A percentile compares a stretch with the other conserved stretches of the same genome.
phyloP scores from a whole-genome alignment of 2,888 invertebrate genomes.

The Schizotus pectinicornis region DNA sequence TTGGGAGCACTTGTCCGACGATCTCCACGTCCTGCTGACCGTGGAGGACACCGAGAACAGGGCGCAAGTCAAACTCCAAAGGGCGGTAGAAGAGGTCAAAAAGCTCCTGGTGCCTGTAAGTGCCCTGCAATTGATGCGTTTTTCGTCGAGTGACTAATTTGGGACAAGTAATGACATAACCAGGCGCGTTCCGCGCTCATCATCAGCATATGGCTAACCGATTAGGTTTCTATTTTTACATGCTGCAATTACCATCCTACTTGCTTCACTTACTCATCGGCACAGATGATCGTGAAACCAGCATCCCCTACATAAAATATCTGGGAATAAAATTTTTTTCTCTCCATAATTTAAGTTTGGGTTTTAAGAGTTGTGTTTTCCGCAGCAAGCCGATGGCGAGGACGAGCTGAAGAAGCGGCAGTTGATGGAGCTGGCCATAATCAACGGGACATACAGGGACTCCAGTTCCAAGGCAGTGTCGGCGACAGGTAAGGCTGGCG shows the following conservation, averaged over 20 bases:
- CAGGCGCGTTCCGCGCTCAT: too few relatives aligned
- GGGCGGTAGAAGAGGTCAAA: conserved; percentile 98
- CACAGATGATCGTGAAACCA: too few relatives aligned
- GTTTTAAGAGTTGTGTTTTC: conserved; percentile 29
- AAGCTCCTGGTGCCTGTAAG: conserved; percentile 96
- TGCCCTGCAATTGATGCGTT: conserved; percentile 39
- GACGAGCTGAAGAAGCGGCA: conserved; percentile 99
- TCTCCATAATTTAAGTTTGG: not conserved
- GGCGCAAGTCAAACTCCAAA: conserved; percentile 90
- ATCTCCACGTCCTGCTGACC: conserved; percentile 96
- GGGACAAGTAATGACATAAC: too few relatives aligned
- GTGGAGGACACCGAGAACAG: conserved; percentile 99
- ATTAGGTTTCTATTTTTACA: too few relatives aligned
- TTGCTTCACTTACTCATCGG: too few relatives aligned
- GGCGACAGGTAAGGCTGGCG: conserved; percentile 70
- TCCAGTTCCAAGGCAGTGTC: conserved; percentile 88
- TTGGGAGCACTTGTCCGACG: conserved; percentile 99
- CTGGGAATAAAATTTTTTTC: conserved; percentile 6
- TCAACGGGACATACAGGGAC: conserved; percentile 99
- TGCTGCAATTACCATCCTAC: too few relatives aligned
- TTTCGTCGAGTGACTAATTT: not conserved
- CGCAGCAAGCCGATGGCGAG: conserved; percentile 97
- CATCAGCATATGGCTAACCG: too few relatives aligned
- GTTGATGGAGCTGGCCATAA: conserved; percentile 99
- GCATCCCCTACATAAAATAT: not conserved